Evolutionary conservation across 2,113 vertebrate species (phyloP).

Genomic region (Melanerpes formicivorus): DNA sequence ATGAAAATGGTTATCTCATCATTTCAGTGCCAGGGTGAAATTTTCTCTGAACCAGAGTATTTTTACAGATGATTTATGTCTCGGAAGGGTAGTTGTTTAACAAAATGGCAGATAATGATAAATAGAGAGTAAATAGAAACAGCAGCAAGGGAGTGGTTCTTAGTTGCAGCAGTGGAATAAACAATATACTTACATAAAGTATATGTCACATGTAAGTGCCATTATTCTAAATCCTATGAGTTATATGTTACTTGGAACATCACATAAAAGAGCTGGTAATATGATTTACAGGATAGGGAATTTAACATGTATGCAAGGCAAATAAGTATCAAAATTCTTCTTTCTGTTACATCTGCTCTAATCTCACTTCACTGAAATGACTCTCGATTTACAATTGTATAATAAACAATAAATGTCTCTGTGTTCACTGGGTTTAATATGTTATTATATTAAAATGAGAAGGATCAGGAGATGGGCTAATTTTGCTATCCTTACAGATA

Average conservation of each 20-base stretch:
- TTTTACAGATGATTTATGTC: conserved; percentile 84
- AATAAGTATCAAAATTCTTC: conserved; percentile 37
- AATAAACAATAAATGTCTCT: background rate
- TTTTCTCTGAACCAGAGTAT: conserved; percentile 81
- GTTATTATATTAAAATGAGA: background rate
- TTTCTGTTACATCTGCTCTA: conserved; percentile 27
- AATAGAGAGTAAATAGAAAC: conserved; percentile 80
- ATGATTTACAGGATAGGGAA: conserved; percentile 57
- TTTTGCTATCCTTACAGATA: background rate
- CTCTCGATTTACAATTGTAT: background rate
- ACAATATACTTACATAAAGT: conserved; percentile 75
- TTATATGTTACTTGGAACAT: conserved; percentile 55
- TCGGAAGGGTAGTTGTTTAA: conserved; percentile 81
- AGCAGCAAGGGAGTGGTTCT: conserved; percentile 76
- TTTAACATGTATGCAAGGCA: conserved; percentile 40
- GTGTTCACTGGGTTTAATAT: background rate
- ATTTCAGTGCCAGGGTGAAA: conserved; percentile 82
- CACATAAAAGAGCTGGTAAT: conserved; percentile 51
- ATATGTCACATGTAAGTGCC: conserved; percentile 72
- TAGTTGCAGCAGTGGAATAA: conserved; percentile 73
- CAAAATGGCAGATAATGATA: conserved; percentile 83
- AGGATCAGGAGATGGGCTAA: background rate
- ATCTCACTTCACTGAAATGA: conserved; percentile 14
- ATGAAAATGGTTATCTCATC: conserved; percentile 93
- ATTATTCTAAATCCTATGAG: conserved; percentile 58